phyloP scores from a whole-genome alignment of 2,113 vertebrate species.

The Alosa alosa region DNA sequence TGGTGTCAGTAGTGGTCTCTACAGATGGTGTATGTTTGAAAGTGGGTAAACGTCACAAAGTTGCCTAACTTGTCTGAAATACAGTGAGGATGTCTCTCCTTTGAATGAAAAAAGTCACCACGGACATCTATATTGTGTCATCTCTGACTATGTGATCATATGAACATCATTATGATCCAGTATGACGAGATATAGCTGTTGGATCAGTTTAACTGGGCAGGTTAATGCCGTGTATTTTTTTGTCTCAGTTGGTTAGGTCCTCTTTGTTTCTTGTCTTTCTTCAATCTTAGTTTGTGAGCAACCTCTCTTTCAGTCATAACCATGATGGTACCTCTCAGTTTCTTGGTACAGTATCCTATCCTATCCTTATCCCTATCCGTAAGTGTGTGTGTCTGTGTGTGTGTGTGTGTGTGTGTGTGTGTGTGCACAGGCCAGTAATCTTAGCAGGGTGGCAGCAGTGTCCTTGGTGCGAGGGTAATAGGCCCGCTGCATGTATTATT shows the following conservation, averaged over 20 bases:
- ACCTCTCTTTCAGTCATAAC: background rate
- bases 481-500: conserved; percentile 52
- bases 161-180: background rate
- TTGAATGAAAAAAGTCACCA: background rate
- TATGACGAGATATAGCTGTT: background rate
- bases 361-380: background rate
- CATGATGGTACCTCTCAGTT: background rate
- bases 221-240: background rate
- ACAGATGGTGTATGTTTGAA: background rate
- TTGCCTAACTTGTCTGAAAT: background rate
- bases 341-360: background rate
- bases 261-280: background rate
- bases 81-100: background rate
- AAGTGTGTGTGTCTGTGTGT: background rate
- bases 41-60: background rate
- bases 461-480: conserved; percentile 51
- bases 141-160: background rate
- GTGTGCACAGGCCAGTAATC: conserved; percentile 25
- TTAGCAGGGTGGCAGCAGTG: conserved; percentile 32
- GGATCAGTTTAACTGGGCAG: background rate
- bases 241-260: background rate
- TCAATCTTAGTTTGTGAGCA: background rate
- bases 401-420: conserved; percentile 17
- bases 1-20: background rate
- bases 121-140: background rate